These are phyloP conservation scores for Pyrocephalus nanus DNA, from an alignment of 2,797 vertebrate species.

Conservation along the genomic window DNA sequence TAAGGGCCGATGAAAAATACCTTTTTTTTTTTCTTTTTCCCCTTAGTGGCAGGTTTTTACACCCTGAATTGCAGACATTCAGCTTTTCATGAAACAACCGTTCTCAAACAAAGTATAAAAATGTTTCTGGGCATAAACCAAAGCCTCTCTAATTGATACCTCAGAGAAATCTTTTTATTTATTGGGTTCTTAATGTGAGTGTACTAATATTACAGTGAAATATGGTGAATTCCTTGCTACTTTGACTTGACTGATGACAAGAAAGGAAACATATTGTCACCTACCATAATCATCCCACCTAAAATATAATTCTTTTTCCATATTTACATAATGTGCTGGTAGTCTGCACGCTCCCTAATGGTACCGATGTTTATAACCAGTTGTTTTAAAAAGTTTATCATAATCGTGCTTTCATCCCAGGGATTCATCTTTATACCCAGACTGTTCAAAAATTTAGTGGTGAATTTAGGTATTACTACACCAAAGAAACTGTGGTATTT, in stretches of 20 bases:
- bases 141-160: slow-evolving; percentile 69
- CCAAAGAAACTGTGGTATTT: neutral
- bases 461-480: neutral
- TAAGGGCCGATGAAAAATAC: neutral
- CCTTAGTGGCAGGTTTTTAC: neutral
- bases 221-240: slow-evolving; percentile 31
- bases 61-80: neutral
- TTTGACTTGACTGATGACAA: slow-evolving; percentile 53
- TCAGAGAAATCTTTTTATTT: slow-evolving; percentile 47
- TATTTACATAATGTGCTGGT: slow-evolving; percentile 51
- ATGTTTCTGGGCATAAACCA: slow-evolving; percentile 48
- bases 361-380: slow-evolving; percentile 22
- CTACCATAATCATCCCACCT: neutral
- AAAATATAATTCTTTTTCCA: slow-evolving; percentile 48
- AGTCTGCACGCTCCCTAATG: slow-evolving; percentile 34
- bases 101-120: slow-evolving; percentile 32
- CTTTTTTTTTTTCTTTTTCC: neutral
- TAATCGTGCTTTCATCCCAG: neutral
- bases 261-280: slow-evolving; percentile 24
- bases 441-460: neutral
- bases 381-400: slow-evolving; percentile 12
- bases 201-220: slow-evolving; percentile 61
- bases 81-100: slow-evolving; percentile 58
- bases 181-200: slow-evolving; percentile 54
- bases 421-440: neutral